Evolutionary conservation across 1,140 invertebrate genomes (phyloP).

Genomic region (Scaptomyza pallida): DNA sequence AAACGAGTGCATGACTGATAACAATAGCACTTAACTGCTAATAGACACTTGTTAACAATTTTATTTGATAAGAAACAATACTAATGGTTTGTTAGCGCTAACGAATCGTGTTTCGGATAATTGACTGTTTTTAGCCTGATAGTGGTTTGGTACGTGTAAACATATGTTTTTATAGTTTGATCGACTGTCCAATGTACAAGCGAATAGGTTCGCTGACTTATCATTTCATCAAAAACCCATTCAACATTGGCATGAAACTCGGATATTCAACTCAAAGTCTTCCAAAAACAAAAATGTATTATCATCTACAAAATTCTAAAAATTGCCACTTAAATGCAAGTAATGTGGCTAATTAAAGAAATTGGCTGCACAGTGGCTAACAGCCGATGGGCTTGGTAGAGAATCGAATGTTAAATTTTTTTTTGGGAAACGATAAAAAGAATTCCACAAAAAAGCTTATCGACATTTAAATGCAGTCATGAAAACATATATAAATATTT

Average conservation of each 20-base stretch:
- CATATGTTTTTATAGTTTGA: constrained; percentile 24
- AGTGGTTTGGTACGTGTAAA: neutral
- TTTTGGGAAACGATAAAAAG: no score
- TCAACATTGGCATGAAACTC: constrained; percentile 22
- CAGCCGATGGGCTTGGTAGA: no score
- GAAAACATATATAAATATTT: no score
- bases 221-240: constrained; percentile 1
- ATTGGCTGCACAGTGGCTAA: constrained; percentile 1
- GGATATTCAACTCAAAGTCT: constrained; percentile 35
- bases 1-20: constrained; percentile 14
- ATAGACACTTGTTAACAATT: constrained; percentile 5
- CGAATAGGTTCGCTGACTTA: constrained; percentile 9
- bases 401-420: no score
- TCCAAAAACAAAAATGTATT: neutral
- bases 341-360: constrained; percentile 5
- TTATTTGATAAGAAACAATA: constrained; percentile 13
- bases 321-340: neutral
- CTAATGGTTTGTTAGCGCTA: no score
- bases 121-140: constrained; percentile 13
- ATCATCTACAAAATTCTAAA: neutral
- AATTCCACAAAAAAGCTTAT: no score
- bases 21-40: neutral
- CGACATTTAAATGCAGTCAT: no score
- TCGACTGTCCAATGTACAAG: constrained; percentile 42
- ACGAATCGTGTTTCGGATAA: neutral